phyloP scores from a whole-genome alignment of 2,113 vertebrate species.

The Leptosomus discolor region DNA sequence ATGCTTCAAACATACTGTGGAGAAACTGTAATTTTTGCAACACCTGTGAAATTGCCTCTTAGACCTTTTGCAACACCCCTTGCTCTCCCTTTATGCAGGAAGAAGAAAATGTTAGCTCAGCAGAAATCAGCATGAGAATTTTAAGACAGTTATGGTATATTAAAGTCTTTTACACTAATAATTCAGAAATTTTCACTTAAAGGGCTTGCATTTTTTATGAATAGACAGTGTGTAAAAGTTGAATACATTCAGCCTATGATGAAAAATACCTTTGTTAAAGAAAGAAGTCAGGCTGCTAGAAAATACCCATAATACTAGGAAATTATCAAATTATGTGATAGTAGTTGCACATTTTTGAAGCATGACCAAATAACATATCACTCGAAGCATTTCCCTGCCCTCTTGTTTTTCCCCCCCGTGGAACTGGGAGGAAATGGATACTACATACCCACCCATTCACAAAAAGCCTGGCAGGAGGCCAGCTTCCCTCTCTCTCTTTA shows the following conservation, averaged over 20 bases:
- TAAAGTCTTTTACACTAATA: not conserved
- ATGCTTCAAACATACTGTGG: not conserved
- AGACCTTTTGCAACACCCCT: not conserved
- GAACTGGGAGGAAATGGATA: constrained; percentile 49
- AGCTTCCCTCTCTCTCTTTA: constrained; percentile 6
- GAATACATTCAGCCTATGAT: not conserved
- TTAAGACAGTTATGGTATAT: not conserved
- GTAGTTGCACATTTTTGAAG: constrained; percentile 18
- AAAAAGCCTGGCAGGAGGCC: constrained; percentile 46
- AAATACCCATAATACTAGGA: not conserved
- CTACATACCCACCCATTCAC: constrained; percentile 65
- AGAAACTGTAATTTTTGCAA: not conserved
- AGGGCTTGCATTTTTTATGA: constrained; percentile 24
- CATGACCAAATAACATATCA: constrained; percentile 7
- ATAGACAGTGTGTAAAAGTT: not conserved
- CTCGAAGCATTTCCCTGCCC: not conserved
- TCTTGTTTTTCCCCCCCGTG: constrained; percentile 9
- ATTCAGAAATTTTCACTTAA: constrained; percentile 13
- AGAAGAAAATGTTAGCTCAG: not conserved
- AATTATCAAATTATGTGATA: not conserved
- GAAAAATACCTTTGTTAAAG: not conserved
- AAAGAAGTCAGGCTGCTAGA: not conserved
- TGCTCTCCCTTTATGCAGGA: not conserved
- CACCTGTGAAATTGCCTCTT: not conserved
- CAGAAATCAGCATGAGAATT: not conserved